Percentiles rank a stretch among this genome's conserved stretches.
phyloP scores from a whole-genome alignment of 2,797 vertebrate genomes.

The Mergus octosetaceus region DNA sequence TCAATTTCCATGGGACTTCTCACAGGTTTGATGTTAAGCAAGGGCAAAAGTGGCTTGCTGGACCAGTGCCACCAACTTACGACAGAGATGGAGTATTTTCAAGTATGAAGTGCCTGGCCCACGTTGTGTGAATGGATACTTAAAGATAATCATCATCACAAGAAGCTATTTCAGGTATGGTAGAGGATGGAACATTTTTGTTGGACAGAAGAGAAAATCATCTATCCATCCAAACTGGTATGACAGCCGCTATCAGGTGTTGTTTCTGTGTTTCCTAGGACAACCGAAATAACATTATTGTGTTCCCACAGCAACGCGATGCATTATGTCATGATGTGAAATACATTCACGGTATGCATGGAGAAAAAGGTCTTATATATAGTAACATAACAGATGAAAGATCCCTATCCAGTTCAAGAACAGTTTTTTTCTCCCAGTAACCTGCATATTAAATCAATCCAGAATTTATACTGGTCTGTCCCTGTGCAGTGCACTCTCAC shows the following conservation, averaged over 20 bases:
- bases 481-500: neutral
- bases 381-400: constrained; percentile 29
- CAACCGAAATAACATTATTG: constrained; percentile 71
- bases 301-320: constrained; percentile 66
- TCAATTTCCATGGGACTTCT: constrained; percentile 17
- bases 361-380: neutral
- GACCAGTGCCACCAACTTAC: neutral
- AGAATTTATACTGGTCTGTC: neutral
- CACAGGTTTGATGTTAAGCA: neutral
- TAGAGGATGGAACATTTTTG: neutral
- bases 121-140: neutral
- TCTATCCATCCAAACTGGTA: neutral
- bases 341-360: constrained; percentile 45
- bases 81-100: neutral
- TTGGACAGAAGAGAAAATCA: constrained; percentile 14
- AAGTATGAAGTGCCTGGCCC: neutral
- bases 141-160: neutral
- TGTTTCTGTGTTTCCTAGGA: constrained; percentile 71
- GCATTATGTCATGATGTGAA: constrained; percentile 56
- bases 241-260: constrained; percentile 31
- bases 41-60: constrained; percentile 31
- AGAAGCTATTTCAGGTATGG: constrained; percentile 4
- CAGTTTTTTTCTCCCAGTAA: neutral
- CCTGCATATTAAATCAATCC: neutral
- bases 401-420: neutral